phyloP scores from a whole-genome alignment of 2,888 invertebrate genomes.

The Drosophila glabriapex region DNA sequence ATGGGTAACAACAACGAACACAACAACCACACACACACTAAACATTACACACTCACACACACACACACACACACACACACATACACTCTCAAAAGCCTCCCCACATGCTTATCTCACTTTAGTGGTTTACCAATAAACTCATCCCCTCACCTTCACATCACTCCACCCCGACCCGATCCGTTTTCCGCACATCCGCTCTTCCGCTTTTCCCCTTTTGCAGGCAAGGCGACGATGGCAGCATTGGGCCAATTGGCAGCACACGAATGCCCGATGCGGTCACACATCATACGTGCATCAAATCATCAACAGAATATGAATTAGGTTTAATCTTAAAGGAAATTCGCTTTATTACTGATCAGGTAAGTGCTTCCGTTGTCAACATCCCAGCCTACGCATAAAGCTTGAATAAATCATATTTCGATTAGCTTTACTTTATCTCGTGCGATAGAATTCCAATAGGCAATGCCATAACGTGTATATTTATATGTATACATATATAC shows the following conservation, averaged over 20 bases:
- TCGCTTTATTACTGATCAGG: slow-evolving; percentile 95
- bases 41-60: background rate
- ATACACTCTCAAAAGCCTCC: slow-evolving; percentile 5
- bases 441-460: background rate
- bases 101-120: slow-evolving; percentile 36
- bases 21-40: background rate
- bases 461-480: background rate
- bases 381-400: background rate
- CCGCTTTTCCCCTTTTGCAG: slow-evolving; percentile 66
- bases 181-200: slow-evolving; percentile 54
- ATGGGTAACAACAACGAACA: slow-evolving; percentile 87
- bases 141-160: slow-evolving; percentile 4
- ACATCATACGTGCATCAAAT: slow-evolving; percentile 92
- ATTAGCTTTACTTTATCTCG: slow-evolving; percentile 8
- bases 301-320: slow-evolving; percentile 96
- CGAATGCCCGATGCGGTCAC: slow-evolving; percentile 91
- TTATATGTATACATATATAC: background rate
- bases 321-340: slow-evolving; percentile 97
- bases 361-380: slow-evolving; percentile 84
- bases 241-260: slow-evolving; percentile 88
- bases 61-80: background rate
- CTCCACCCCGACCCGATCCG: background rate
- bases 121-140: slow-evolving; percentile 40
- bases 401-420: slow-evolving; percentile 31
- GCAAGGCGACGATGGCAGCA: slow-evolving; percentile 85